Conservation (phyloP, 2,113 vertebrate species). For the Trematocara variabile region DNA sequence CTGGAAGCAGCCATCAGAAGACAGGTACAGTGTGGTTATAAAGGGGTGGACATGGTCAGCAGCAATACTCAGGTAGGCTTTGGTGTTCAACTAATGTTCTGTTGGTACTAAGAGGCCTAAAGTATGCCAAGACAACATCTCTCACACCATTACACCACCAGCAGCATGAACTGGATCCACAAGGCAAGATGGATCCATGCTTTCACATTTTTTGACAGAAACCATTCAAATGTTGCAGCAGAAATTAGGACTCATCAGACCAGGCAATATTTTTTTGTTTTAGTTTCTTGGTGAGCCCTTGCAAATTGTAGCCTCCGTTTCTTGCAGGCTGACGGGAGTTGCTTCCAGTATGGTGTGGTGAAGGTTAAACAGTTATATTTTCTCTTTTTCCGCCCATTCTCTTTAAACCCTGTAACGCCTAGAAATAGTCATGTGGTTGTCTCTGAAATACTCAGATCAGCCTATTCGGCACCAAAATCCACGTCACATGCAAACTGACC, state of each 20-base stretch:
- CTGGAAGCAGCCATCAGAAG: not conserved
- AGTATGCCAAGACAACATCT: not conserved
- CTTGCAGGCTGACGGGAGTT: not conserved
- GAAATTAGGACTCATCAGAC: rapidly evolving
- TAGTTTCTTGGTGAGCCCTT: rapidly evolving
- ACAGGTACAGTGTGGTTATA: not conserved
- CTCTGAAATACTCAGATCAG: not conserved
- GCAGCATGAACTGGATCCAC: not conserved
- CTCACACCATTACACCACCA: not conserved
- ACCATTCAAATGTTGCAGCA: not conserved
- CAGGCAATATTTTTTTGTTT: not conserved
- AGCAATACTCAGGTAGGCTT: not conserved
- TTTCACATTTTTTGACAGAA: not conserved
- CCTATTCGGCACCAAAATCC: not conserved
- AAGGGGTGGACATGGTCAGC: not conserved
- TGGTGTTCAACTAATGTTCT: not conserved
- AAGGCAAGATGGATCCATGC: not conserved
- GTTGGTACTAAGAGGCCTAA: not conserved
- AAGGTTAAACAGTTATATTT: not conserved
- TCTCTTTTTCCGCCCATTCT: rapidly evolving
- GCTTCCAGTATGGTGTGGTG: not conserved
- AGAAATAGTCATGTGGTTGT: not conserved
- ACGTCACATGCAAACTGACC: not conserved
- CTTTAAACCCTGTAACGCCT: not conserved
- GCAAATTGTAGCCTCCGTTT: not conserved